A percentile compares a stretch with the other conserved stretches of the same genome.
These are phyloP conservation scores for Arizona elegans DNA, from an alignment of 2,113 vertebrate species.

Conservation along the genomic window DNA sequence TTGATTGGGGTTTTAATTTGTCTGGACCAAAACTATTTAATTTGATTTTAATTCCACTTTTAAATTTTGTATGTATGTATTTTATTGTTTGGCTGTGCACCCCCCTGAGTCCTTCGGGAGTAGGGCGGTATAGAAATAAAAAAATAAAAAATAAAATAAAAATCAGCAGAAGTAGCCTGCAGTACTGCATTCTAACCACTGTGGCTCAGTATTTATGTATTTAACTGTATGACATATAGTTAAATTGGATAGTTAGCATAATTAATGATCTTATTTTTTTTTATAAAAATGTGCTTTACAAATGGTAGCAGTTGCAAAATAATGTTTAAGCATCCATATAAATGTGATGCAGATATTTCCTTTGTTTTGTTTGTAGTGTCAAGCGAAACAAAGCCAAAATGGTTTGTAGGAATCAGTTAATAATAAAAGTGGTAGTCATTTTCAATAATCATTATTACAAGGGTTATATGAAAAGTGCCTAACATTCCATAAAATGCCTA, in stretches of 20 bases:
- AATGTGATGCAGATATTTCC: neutral
- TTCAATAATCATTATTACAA: neutral
- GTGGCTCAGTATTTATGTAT: neutral
- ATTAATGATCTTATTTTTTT: neutral
- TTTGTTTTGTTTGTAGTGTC: neutral
- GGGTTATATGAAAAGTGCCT: neutral
- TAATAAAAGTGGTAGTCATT: neutral
- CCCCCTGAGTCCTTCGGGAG: no score
- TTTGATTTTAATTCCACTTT: no score
- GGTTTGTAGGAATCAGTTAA: neutral
- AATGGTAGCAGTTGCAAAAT: neutral
- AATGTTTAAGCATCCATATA: neutral
- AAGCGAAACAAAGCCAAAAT: neutral
- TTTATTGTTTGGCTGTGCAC: no score
- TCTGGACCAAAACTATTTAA: no score
- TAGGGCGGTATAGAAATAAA: no score
- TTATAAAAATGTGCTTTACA: neutral
- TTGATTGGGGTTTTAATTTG: no score
- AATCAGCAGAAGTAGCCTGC: no score
- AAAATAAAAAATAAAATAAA: no score
- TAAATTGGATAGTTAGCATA: neutral
- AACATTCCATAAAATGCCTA: neutral
- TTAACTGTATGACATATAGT: neutral
- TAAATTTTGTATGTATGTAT: no score
- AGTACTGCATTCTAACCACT: no score